A percentile compares a stretch with the other conserved stretches of the same genome.
phyloP scores from a whole-genome alignment of 2,888 invertebrate genomes.

The Margaritifera margaritifera region DNA sequence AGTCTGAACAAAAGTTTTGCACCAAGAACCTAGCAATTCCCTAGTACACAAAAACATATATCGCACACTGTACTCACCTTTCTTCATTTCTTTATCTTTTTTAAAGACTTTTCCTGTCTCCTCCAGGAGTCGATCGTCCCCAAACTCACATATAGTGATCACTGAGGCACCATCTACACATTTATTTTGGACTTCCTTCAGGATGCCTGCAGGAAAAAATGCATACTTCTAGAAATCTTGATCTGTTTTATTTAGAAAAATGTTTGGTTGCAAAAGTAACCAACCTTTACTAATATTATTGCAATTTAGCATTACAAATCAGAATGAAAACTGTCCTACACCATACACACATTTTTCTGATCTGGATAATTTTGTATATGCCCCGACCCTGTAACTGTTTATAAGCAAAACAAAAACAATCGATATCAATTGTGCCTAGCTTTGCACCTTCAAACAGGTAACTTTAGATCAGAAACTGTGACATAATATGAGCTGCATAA shows the following conservation, averaged over 20 bases:
- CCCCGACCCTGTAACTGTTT: too few relatives aligned
- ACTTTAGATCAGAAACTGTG: too few relatives aligned
- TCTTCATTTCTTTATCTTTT: slow-evolving; percentile 97
- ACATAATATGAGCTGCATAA: too few relatives aligned
- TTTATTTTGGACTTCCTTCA: slow-evolving; percentile 90
- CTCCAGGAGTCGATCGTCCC: slow-evolving; percentile 89
- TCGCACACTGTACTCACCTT: slow-evolving; percentile 77
- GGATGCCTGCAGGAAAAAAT: slow-evolving; percentile 81
- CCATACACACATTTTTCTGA: too few relatives aligned
- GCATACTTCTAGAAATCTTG: background rate
- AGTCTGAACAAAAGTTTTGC: background rate
- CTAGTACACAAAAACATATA: background rate
- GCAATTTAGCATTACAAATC: too few relatives aligned
- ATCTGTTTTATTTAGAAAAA: slow-evolving; percentile 1
- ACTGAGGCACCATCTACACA: slow-evolving; percentile 91
- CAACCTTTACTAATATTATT: background rate
- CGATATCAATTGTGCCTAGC: too few relatives aligned
- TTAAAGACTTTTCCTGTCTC: slow-evolving; percentile 98
- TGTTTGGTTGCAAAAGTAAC: background rate
- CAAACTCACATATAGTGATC: slow-evolving; percentile 91
- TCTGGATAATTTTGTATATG: too few relatives aligned
- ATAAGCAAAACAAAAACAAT: too few relatives aligned
- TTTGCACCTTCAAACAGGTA: too few relatives aligned
- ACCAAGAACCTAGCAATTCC: too few relatives aligned
- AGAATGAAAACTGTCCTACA: too few relatives aligned